phyloP scores from a whole-genome alignment of 2,113 vertebrate genomes.

The Entomyzon cyanotis region DNA sequence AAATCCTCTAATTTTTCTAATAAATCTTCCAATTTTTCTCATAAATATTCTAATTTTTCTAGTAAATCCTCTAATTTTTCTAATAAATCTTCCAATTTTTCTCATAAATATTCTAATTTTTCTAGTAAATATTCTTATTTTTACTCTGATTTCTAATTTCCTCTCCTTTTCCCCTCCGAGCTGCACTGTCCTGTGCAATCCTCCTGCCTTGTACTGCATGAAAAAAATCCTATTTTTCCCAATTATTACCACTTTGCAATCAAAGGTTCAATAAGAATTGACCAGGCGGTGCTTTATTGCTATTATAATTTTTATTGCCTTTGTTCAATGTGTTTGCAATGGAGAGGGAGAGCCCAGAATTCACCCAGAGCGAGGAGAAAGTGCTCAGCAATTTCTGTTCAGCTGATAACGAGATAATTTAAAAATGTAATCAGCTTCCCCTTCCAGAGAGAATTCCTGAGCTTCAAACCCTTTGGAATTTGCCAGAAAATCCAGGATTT shows the following conservation, averaged over 20 bases:
- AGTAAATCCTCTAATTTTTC: too few species aligned
- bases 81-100: too few species aligned
- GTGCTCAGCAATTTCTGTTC: background rate
- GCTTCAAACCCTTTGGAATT: background rate
- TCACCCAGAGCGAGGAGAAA: background rate
- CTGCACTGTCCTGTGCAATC: rapidly evolving
- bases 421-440: background rate
- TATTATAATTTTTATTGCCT: background rate
- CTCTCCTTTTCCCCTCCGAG: background rate
- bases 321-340: background rate
- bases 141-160: too few species aligned
- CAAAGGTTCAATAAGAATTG: rapidly evolving
- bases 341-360: background rate
- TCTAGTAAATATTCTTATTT: too few species aligned
- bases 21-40: background rate
- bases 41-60: too few species aligned
- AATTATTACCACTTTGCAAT: background rate
- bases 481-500: background rate
- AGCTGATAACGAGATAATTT: background rate
- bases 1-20: too few species aligned
- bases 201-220: rapidly evolving
- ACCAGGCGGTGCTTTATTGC: background rate
- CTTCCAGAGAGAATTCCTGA: background rate
- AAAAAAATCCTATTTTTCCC: background rate
- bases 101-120: background rate